phyloP scores from a whole-genome alignment of 2,888 invertebrate species.

The Sicus ferrugineus region DNA sequence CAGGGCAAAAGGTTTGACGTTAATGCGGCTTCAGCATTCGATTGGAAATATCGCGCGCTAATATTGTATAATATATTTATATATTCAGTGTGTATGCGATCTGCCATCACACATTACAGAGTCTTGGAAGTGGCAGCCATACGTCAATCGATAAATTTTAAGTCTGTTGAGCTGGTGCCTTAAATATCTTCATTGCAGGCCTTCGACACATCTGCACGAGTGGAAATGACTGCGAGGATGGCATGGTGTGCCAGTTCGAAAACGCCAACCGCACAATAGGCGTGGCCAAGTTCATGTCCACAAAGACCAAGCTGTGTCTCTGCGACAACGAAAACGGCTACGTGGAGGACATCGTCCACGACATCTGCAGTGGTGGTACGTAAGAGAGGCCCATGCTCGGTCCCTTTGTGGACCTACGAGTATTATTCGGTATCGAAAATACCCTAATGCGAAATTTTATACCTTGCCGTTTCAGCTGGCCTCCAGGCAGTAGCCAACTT shows the following conservation, averaged over 20 bases:
- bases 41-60: too few species aligned
- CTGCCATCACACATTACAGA: neutral
- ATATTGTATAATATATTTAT: too few species aligned
- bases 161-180: too few species aligned
- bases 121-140: too few species aligned
- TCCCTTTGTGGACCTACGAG: neutral
- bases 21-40: too few species aligned
- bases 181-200: slow-evolving; percentile 48
- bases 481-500: slow-evolving; percentile 50
- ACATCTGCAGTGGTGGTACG: slow-evolving; percentile 69
- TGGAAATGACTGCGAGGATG: slow-evolving; percentile 72
- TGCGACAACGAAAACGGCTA: slow-evolving; percentile 72
- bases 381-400: neutral
- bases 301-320: slow-evolving; percentile 69
- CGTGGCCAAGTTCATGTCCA: slow-evolving; percentile 61
- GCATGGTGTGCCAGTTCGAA: slow-evolving; percentile 69
- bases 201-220: slow-evolving; percentile 69
- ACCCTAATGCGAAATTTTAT: neutral
- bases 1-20: too few species aligned
- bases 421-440: slow-evolving; percentile 2
- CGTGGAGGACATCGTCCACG: slow-evolving; percentile 68
- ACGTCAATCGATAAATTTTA: too few species aligned
- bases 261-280: slow-evolving; percentile 67
- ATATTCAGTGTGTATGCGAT: too few species aligned
- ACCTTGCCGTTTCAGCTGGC: slow-evolving; percentile 46